These are phyloP conservation scores for Adoxophyes honmai DNA, from an alignment of 1,140 invertebrate genomes.

Conservation along the genomic window DNA sequence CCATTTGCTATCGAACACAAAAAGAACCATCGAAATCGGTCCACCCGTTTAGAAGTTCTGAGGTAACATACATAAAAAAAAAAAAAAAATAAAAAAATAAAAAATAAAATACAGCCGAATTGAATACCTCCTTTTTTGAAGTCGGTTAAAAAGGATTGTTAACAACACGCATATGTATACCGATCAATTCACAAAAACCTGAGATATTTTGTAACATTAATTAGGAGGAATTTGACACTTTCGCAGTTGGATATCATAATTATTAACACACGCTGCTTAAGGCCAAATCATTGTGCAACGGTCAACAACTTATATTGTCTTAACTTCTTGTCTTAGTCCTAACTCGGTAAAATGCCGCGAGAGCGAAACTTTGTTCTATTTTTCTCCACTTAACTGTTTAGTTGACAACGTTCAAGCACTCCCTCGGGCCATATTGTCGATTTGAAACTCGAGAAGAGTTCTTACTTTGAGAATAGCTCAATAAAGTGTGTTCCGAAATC, in stretches of 20 bases:
- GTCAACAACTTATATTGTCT: neutral
- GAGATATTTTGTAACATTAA: neutral
- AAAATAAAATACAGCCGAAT: too few relatives aligned
- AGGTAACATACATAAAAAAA: too few relatives aligned
- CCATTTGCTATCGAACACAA: too few relatives aligned
- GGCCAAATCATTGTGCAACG: neutral
- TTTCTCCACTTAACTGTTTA: neutral
- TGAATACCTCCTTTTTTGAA: too few relatives aligned
- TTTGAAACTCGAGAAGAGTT: neutral
- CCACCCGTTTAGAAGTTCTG: too few relatives aligned
- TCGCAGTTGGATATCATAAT: neutral
- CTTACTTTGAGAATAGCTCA: neutral
- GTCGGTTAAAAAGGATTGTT: too few relatives aligned
- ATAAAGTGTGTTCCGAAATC: neutral
- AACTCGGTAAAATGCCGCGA: neutral
- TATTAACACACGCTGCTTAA: neutral
- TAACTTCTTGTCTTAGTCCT: neutral
- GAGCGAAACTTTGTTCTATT: neutral
- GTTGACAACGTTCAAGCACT: slow-evolving; percentile 4
- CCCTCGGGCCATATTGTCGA: neutral
- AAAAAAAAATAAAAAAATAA: too few relatives aligned
- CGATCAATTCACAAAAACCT: neutral
- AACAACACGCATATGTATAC: neutral
- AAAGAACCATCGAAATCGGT: too few relatives aligned
- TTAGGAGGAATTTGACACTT: neutral